Evolutionary conservation across 2,888 invertebrate genomes (phyloP).

Genomic region (Papilio gigon): DNA sequence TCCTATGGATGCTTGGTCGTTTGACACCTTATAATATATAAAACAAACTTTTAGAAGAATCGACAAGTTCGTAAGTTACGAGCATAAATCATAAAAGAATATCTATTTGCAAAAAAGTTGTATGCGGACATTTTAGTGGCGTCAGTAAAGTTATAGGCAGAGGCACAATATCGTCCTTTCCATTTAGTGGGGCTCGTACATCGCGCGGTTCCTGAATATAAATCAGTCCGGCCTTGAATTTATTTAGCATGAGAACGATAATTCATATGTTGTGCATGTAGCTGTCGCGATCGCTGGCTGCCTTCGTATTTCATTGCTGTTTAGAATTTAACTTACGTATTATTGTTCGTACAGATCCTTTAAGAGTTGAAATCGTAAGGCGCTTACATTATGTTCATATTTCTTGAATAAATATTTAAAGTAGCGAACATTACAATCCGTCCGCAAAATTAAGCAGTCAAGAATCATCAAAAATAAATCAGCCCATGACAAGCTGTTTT

Average conservation of each 20-base stretch:
- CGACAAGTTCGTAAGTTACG: not conserved
- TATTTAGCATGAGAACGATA: conserved; percentile 20
- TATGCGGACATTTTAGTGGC: conserved; percentile 12
- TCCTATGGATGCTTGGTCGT: no score
- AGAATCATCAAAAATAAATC: conserved; percentile 38
- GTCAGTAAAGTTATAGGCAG: conserved; percentile 10
- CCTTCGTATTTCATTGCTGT: conserved; percentile 5
- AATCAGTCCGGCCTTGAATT: conserved; percentile 31
- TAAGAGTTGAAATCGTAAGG: no score
- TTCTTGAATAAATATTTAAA: no score
- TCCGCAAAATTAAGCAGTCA: conserved; percentile 2
- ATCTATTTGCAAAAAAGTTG: conserved; percentile 19
- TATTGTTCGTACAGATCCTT: not conserved
- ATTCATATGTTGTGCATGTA: conserved; percentile 24
- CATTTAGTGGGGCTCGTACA: conserved; percentile 24
- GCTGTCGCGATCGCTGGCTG: conserved; percentile 6
- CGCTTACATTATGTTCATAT: no score
- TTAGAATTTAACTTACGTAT: conserved; percentile 11
- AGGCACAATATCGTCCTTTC: conserved; percentile 17
- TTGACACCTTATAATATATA: no score
- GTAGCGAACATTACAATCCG: conserved; percentile 5
- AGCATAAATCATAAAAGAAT: conserved; percentile 9
- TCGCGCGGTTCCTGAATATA: conserved; percentile 33
- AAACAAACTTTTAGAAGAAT: not conserved
- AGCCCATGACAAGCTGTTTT: conserved; percentile 37